Percentiles rank a stretch among this genome's conserved stretches.
Conservation (phyloP, 2,113 vertebrate species). For the Megaleporinus macrocephalus region DNA sequence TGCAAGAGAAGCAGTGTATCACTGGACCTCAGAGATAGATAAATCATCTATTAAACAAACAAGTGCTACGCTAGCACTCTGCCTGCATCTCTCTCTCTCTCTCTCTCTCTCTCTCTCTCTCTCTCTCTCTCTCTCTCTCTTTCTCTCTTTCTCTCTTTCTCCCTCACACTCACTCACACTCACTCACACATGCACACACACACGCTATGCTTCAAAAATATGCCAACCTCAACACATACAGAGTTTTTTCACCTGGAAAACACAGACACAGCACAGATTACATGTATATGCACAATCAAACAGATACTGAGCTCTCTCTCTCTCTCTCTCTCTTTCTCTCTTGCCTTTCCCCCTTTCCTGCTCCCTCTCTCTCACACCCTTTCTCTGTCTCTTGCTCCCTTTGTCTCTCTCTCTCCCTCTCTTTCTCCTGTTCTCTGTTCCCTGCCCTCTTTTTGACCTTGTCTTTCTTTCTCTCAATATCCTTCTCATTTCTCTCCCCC, state of each 20-base stretch:
- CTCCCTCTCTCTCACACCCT: no score
- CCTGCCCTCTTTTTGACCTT: no score
- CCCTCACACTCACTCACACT: background rate
- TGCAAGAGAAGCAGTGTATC: conserved; percentile 43
- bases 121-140: background rate
- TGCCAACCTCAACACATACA: conserved; percentile 4
- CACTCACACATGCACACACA: background rate
- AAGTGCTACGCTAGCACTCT: conserved; percentile 25
- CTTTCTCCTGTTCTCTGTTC: no score
- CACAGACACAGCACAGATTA: background rate
- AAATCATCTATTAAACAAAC: conserved; percentile 57
- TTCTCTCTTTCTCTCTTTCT: conserved; percentile 14
- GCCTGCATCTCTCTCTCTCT: background rate
- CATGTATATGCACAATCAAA: background rate
- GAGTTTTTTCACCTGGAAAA: background rate
- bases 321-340: no score
- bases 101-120: conserved; percentile 6
- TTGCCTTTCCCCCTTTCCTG: background rate
- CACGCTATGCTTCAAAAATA: conserved; percentile 16
- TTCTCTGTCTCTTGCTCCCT: no score
- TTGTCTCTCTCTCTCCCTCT: no score
- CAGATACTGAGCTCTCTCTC: background rate
- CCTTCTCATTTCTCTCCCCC: no score
- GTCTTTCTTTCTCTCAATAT: no score
- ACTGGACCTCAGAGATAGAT: conserved; percentile 45